These are phyloP conservation scores for Leptopilina myrica DNA, from an alignment of 2,888 invertebrate genomes.

Conservation along the genomic window DNA sequence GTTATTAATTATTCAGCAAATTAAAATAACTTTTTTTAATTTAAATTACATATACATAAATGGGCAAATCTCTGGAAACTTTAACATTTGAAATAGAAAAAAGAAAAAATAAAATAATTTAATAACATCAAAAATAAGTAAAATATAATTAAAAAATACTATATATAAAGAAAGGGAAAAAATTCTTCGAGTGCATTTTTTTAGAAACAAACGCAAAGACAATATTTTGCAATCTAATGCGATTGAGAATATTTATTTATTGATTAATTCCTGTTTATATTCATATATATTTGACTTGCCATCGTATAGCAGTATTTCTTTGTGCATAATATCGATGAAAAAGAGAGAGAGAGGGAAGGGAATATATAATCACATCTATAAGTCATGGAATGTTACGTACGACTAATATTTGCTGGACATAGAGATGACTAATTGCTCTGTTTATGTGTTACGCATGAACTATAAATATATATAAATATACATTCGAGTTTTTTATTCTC, in stretches of 20 bases:
- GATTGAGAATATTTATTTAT: slow-evolving; percentile 30
- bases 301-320: background rate
- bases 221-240: background rate
- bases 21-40: background rate
- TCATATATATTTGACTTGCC: no score
- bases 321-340: background rate
- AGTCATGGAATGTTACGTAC: slow-evolving; percentile 26
- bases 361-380: slow-evolving; percentile 13
- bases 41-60: no score
- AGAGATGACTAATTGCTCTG: slow-evolving; percentile 28
- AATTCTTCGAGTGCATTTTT: background rate
- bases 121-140: no score
- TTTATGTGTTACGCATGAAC: slow-evolving; percentile 14
- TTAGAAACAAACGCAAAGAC: background rate
- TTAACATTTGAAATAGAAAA: no score
- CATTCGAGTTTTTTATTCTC: slow-evolving; percentile 23
- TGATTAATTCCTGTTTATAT: background rate
- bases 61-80: no score
- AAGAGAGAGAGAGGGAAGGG: no score
- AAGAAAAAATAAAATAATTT: no score
- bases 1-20: background rate
- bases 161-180: no score
- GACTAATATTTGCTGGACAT: slow-evolving; percentile 7
- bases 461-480: background rate
- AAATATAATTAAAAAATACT: no score